These are phyloP conservation scores for Ornithoptera alexandrae DNA, from an alignment of 2,888 invertebrate genomes.

Conservation along the genomic window DNA sequence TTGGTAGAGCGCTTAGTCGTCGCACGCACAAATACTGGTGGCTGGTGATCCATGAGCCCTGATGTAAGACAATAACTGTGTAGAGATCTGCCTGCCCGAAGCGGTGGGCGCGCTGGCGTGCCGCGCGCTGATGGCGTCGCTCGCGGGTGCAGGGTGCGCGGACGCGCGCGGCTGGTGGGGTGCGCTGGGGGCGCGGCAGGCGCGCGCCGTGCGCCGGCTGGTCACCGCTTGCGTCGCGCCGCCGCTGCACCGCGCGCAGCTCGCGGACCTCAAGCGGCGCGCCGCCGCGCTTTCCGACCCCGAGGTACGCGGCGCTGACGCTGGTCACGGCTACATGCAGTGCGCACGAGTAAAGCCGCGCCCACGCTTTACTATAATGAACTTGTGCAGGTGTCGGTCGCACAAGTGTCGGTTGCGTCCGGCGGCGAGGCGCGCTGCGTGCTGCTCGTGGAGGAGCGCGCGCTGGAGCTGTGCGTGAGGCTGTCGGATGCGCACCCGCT, in stretches of 20 bases:
- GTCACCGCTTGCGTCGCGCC: conserved; percentile 78
- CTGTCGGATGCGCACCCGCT: conserved; percentile 93
- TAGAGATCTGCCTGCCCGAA: conserved; percentile 1
- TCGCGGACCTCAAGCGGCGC: conserved; percentile 28
- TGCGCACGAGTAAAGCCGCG: too few species aligned
- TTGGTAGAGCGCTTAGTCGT: too few species aligned
- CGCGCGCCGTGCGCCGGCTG: conserved; percentile 84
- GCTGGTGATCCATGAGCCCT: too few species aligned
- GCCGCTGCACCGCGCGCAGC: conserved; percentile 55
- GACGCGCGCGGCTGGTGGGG: conserved; percentile 90
- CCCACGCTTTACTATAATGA: too few species aligned
- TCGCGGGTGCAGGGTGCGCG: conserved; percentile 72
- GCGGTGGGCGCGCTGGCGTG: conserved; percentile 83
- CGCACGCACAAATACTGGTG: too few species aligned
- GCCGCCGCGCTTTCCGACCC: conserved; percentile 33
- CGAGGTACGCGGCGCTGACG: conserved; percentile 25
- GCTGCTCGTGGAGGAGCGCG: conserved; percentile 90
- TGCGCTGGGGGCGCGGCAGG: conserved; percentile 63
- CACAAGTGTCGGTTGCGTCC: conserved; percentile 72
- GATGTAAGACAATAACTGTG: neutral
- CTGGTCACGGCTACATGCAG: too few species aligned
- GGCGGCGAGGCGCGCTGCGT: conserved; percentile 90
- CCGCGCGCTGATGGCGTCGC: conserved; percentile 80
- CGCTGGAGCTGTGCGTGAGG: conserved; percentile 87
- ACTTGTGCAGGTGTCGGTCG: conserved; percentile 81